Percentiles rank a stretch among this genome's conserved stretches.
These are phyloP conservation scores for Pseudocheirus occidentalis DNA, from an alignment of 2,797 vertebrate genomes.

Conservation along the genomic window DNA sequence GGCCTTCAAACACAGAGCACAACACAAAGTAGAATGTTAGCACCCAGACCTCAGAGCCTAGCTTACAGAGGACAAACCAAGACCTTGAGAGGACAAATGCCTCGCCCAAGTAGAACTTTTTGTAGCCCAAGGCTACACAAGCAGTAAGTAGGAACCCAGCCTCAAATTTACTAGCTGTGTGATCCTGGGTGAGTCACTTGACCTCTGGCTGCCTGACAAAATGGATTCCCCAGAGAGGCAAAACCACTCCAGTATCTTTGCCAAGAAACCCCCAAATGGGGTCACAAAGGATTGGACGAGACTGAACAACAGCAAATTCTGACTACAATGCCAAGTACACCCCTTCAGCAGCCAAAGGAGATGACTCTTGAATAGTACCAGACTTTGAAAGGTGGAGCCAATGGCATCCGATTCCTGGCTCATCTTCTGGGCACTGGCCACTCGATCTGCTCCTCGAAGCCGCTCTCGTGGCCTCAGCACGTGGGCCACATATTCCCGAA, in stretches of 20 bases:
- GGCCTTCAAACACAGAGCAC: background rate
- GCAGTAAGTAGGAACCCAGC: too few species aligned
- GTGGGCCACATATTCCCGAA: conserved; percentile 88
- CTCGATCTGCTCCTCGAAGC: conserved; percentile 84
- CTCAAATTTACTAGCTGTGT: background rate
- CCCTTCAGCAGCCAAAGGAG: accelerated
- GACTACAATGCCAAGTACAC: background rate
- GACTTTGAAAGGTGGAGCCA: conserved; percentile 80
- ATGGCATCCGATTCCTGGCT: conserved; percentile 85
- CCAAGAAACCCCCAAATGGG: background rate
- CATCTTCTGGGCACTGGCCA: conserved; percentile 87
- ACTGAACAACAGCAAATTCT: background rate
- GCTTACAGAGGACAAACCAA: too few species aligned
- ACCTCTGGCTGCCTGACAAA: background rate
- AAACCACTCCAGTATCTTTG: background rate
- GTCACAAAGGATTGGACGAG: background rate
- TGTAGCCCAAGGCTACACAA: background rate
- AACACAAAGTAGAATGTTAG: background rate
- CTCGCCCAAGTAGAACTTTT: too few species aligned
- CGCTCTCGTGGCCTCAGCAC: conserved; percentile 87
- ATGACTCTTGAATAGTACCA: conserved; percentile 84
- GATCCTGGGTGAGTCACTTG: background rate
- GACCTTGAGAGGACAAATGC: background rate
- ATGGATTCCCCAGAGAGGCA: background rate
- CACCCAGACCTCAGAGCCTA: background rate